phyloP scores from a whole-genome alignment of 2,113 vertebrate species.

The Scytalopus superciliaris region DNA sequence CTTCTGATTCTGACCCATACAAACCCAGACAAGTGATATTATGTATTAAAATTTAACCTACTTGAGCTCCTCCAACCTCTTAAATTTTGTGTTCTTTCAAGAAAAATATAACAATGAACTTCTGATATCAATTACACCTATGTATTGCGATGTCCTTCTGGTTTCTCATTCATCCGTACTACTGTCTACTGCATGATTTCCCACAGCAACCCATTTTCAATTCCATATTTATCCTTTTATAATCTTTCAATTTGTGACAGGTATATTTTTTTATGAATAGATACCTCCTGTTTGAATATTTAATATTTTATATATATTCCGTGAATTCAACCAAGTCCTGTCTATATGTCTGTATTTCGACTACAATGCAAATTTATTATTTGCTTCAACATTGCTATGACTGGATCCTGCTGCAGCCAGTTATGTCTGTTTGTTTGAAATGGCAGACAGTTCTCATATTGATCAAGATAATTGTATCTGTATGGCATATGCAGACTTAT shows the following conservation, averaged over 20 bases:
- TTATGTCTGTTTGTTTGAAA: background rate
- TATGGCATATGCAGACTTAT: background rate
- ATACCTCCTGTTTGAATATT: background rate
- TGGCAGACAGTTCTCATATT: background rate
- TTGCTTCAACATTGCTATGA: background rate
- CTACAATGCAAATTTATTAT: background rate
- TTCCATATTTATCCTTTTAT: background rate
- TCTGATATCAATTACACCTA: background rate
- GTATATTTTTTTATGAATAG: background rate
- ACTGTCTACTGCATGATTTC: background rate
- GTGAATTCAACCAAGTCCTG: background rate
- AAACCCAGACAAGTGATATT: background rate
- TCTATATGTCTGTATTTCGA: background rate
- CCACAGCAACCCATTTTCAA: background rate
- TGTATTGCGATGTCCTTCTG: background rate
- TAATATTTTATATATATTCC: background rate
- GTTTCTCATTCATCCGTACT: background rate
- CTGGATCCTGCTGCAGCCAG: background rate
- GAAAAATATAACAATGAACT: background rate
- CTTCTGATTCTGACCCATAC: background rate
- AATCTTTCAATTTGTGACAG: background rate
- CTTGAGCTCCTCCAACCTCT: background rate
- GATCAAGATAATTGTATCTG: background rate
- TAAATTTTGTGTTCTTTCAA: background rate
- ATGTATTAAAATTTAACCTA: background rate